Base-by-base conservation (phyloP, 2,888 invertebrate genomes). In the Molorchus minor region DNA sequence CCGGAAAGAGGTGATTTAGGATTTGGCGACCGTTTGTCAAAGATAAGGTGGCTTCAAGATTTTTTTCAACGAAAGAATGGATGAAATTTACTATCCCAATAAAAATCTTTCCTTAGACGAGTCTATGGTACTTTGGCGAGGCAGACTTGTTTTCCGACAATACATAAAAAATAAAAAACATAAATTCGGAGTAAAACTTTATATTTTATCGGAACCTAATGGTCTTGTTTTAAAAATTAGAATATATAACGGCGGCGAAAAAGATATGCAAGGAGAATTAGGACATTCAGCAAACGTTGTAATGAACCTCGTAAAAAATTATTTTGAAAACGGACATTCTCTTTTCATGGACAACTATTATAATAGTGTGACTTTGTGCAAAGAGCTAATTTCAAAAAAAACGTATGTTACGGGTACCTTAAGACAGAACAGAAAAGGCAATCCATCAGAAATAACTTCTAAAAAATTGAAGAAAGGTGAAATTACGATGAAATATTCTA, bases 11-110 rank as follows among this genome's bases (percentile, higher is more conserved):
- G 16, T 10, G 40, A 40, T 16, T 3, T 40, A 15, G 40, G 40
- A 2, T 40, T 15, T 40, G 25, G 13, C 12, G 45, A 57, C 17
- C 44, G 47, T 16, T 36, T 56, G 19, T 47, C 15, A n/a, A 75
- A 78, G 72, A 72, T 77, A 35, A 61, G 64, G 13, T 68, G 69
- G 20, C 19, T 79, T n/a, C 56, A 79, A n/a, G 72, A 77, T 13
- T 58, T 67, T 74, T 68, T 79, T 79, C 66, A 61, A 61, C 29
- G 2, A 21, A 2, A 61, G 25, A 55, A 63, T 61, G 51, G 10
- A n/a, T 20, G 56, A 41, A 19, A 38, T 68, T 13, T 38, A 38
- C 15, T 38, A 38, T 38, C 38, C 38, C 12, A 13, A 15, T 13
- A 38, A 38, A 13, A 15, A 38, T 13, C 38, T 13, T 15, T 38